phyloP scores from a whole-genome alignment of 2,888 invertebrate species.

The Drymonia ruficornis region DNA sequence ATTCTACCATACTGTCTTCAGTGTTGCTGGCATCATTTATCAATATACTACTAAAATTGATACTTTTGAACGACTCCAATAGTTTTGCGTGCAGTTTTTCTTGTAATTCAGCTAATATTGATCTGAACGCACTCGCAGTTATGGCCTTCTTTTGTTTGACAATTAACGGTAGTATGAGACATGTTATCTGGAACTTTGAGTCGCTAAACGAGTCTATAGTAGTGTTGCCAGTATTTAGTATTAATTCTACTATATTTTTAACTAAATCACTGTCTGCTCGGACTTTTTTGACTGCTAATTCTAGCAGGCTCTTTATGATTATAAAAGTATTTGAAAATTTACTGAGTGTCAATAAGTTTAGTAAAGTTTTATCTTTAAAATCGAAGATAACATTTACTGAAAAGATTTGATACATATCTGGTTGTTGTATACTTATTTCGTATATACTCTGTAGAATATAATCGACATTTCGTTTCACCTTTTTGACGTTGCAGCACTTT shows the following conservation, averaged over 20 bases:
- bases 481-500: slow-evolving; percentile 60
- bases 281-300: slow-evolving; percentile 72
- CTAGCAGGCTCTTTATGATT: slow-evolving; percentile 62
- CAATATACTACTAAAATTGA: slow-evolving; percentile 58
- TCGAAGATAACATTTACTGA: slow-evolving; percentile 65
- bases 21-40: slow-evolving; percentile 44
- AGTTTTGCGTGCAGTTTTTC: slow-evolving; percentile 68
- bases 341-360: slow-evolving; percentile 66
- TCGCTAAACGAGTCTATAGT: slow-evolving; percentile 65
- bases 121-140: slow-evolving; percentile 64
- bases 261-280: slow-evolving; percentile 67
- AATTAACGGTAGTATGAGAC: slow-evolving; percentile 67
- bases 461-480: slow-evolving; percentile 61
- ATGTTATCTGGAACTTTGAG: slow-evolving; percentile 71
- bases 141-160: slow-evolving; percentile 72
- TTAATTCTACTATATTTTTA: slow-evolving; percentile 63
- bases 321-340: slow-evolving; percentile 62
- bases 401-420: slow-evolving; percentile 74
- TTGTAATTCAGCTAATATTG: slow-evolving; percentile 72
- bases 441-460: slow-evolving; percentile 61
- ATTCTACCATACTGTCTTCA: slow-evolving; percentile 58
- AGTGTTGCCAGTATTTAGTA: slow-evolving; percentile 54
- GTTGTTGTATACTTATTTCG: slow-evolving; percentile 68
- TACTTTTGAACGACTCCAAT: slow-evolving; percentile 65
- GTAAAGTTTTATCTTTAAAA: slow-evolving; percentile 54